phyloP scores from a whole-genome alignment of 2,888 invertebrate genomes.

The Mycogona germanica region DNA sequence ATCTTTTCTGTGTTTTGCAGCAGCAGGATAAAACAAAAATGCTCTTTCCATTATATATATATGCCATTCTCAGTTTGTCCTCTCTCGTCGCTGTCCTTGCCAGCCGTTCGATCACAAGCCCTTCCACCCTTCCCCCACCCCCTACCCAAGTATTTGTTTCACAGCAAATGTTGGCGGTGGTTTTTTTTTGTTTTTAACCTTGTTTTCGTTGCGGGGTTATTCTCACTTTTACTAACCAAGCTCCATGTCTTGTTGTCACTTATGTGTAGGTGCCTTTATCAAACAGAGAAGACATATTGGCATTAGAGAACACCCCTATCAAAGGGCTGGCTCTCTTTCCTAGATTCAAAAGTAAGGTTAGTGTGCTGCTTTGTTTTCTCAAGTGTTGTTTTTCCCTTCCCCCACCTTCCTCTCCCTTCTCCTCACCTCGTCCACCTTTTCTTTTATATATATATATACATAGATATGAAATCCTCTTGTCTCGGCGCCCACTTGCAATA shows the following conservation, averaged over 20 bases:
- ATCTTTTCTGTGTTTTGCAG: no score
- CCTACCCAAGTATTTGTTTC: neutral
- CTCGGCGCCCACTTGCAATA: no score
- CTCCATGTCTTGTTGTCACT: constrained; percentile 11
- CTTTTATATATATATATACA: no score
- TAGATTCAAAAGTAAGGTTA: constrained; percentile 25
- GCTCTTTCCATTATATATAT: no score
- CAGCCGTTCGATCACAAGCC: no score
- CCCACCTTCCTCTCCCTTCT: neutral
- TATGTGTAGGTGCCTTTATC: constrained; percentile 61
- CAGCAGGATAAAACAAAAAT: no score
- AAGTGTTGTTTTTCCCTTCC: neutral
- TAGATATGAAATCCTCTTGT: no score
- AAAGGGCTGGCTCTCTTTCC: constrained; percentile 80
- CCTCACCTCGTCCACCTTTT: neutral
- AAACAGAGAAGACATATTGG: constrained; percentile 69
- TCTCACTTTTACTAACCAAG: constrained; percentile 11
- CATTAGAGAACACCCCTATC: constrained; percentile 95
- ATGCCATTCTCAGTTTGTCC: no score
- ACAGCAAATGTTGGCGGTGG: constrained; percentile 2
- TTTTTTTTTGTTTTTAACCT: no score
- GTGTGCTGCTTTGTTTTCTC: constrained; percentile 10
- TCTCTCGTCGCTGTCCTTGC: no score
- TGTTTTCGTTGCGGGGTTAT: no score
- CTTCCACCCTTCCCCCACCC: constrained; percentile 6